These are phyloP conservation scores for Antechinus stuartii DNA, from an alignment of 2,113 vertebrate species.

Conservation along the genomic window DNA sequence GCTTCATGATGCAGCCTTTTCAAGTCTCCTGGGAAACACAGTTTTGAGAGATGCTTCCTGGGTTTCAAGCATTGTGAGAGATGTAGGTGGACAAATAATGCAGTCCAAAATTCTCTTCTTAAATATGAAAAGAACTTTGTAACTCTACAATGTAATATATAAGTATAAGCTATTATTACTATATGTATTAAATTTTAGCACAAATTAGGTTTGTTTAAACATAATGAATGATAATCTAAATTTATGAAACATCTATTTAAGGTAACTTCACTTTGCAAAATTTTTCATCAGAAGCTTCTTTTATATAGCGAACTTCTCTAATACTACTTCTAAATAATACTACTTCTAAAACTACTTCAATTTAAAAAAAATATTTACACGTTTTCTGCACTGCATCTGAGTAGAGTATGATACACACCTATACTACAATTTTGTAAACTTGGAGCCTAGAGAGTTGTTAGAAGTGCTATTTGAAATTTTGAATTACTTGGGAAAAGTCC, in stretches of 20 bases:
- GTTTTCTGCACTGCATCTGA: slow-evolving; percentile 37
- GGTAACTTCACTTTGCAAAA: slow-evolving; percentile 46
- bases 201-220: slow-evolving; percentile 23
- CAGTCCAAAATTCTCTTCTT: not conserved
- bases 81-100: not conserved
- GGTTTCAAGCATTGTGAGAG: not conserved
- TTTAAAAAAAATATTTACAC: slow-evolving; percentile 46
- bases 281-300: slow-evolving; percentile 11
- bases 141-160: not conserved
- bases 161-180: not conserved
- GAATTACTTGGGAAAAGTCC: slow-evolving; percentile 40
- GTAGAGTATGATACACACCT: slow-evolving; percentile 11
- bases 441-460: slow-evolving; percentile 11
- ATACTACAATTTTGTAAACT: not conserved
- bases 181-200: not conserved
- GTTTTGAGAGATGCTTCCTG: not conserved
- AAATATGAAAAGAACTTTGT: not conserved
- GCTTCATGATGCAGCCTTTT: not conserved
- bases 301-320: slow-evolving; percentile 37
- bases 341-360: not conserved
- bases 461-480: slow-evolving; percentile 32
- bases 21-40: not conserved
- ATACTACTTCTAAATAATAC: too few relatives aligned
- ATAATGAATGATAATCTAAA: slow-evolving; percentile 16
- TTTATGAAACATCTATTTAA: slow-evolving; percentile 3